Base-by-base conservation (phyloP, 2,888 invertebrate species). In the Drosophila neonasuta region DNA sequence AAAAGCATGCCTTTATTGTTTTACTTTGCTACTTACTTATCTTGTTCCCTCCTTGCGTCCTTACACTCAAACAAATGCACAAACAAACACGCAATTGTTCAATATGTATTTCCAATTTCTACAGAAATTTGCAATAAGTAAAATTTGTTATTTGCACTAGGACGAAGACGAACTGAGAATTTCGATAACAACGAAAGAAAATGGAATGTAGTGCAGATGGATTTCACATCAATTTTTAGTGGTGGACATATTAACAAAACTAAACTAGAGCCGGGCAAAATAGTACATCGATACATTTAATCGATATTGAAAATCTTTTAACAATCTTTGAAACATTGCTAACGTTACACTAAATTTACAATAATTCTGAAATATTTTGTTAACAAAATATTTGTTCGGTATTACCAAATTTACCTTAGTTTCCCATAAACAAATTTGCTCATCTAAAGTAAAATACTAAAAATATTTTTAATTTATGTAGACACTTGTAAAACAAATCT, bases 181-280 rank as follows among this genome's bases (percentile, higher is more conserved):
- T 85, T 85, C 68, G 82, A 75, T 57, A 73, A 65, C 77, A 79
- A 83, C 71, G 60, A 76, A 34, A 60, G 48, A 45, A 58, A 54
- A 54, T 39, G 52, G 29, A 44, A 48, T 36, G 11, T 34, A n/a
- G 11, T 34, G 10, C 13, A 45, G 20, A 20, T 59, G 51, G 32
- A 20, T 49, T 41, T 50, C 36, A 36, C 46, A 46, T 46, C 42
- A 49, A 41, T 36, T 52, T 32, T 42, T 30, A 44, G 65, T 15
- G 65, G 55, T 54, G 65, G 13, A 39, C 34, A 34, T 44, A 49
- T 34, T 15, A 51, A 58, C 36, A 48, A 20, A 62, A 36, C 15
- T 13, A 24, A 34, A 24, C 13, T n/a, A 44, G 32, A 6, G 54
- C 3, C 39, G 48, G 17, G 7, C 30, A 17, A 3, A 20, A 17